These are phyloP conservation scores for Drosophila pruinosa DNA, from an alignment of 1,140 invertebrate species.

Conservation along the genomic window DNA sequence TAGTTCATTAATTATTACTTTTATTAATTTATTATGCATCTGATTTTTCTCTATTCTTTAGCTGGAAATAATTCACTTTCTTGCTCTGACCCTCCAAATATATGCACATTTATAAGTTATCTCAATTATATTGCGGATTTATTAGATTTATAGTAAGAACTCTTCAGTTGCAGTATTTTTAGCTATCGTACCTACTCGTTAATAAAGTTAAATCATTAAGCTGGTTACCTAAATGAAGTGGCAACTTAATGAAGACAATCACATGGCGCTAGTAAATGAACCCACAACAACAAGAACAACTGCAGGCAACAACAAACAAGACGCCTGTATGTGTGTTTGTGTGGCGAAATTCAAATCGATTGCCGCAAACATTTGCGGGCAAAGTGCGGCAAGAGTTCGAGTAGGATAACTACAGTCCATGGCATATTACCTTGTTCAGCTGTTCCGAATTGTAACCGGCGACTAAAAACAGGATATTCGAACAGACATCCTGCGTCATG, in stretches of 20 bases:
- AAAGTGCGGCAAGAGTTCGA: slow-evolving; percentile 6
- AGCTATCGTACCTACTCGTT: not conserved
- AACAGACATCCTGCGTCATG: slow-evolving; percentile 84
- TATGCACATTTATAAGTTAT: too few relatives aligned
- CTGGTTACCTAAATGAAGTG: slow-evolving; percentile 57
- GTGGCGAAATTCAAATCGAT: slow-evolving; percentile 39
- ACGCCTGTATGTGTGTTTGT: slow-evolving; percentile 2
- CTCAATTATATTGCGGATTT: too few relatives aligned
- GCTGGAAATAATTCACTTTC: too few relatives aligned
- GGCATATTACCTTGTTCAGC: slow-evolving; percentile 76
- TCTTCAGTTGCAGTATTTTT: not conserved
- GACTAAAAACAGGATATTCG: slow-evolving; percentile 85
- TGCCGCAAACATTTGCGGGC: slow-evolving; percentile 9
- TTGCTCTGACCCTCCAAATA: too few relatives aligned
- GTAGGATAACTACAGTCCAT: not conserved
- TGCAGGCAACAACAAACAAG: slow-evolving; percentile 1
- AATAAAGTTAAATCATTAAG: slow-evolving; percentile 5
- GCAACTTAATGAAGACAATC: slow-evolving; percentile 62
- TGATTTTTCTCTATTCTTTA: too few relatives aligned
- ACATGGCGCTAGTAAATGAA: not conserved
- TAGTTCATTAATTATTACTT: too few relatives aligned
- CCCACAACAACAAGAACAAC: not conserved
- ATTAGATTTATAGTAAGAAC: too few relatives aligned
- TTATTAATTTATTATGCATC: too few relatives aligned
- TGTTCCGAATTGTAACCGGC: slow-evolving; percentile 84